These are phyloP conservation scores for Callimorpha dominula DNA, from an alignment of 2,888 invertebrate genomes.

Conservation along the genomic window DNA sequence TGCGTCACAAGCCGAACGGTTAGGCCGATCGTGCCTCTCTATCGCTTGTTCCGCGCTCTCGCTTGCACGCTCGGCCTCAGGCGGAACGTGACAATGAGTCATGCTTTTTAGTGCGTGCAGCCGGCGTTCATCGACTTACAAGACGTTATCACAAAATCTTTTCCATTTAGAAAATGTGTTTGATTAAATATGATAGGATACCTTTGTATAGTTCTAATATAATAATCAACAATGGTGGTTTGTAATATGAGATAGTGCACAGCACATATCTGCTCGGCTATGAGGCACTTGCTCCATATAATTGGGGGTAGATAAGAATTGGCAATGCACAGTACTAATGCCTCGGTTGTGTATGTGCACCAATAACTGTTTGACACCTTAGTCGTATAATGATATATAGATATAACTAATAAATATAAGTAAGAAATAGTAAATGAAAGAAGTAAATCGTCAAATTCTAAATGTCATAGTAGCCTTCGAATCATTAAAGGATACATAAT, in stretches of 20 bases:
- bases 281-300: background rate
- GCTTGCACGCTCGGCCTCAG: no score
- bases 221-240: background rate
- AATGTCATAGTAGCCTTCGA: constrained; percentile 1
- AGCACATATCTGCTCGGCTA: background rate
- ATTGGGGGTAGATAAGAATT: background rate
- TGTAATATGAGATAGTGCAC: background rate
- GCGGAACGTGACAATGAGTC: no score
- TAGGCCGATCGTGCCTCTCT: no score
- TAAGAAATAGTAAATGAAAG: background rate
- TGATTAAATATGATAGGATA: background rate
- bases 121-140: no score
- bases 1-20: no score
- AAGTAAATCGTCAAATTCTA: constrained; percentile 9
- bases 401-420: background rate
- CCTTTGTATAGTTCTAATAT: background rate
- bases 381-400: background rate
- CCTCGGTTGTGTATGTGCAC: background rate
- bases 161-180: background rate
- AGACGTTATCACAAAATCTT: no score
- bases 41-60: no score
- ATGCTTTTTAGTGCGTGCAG: no score
- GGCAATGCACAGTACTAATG: background rate
- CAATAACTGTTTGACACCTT: background rate
- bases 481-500: no score